phyloP scores from a whole-genome alignment of 2,888 invertebrate genomes.

The Eulithis prunata region DNA sequence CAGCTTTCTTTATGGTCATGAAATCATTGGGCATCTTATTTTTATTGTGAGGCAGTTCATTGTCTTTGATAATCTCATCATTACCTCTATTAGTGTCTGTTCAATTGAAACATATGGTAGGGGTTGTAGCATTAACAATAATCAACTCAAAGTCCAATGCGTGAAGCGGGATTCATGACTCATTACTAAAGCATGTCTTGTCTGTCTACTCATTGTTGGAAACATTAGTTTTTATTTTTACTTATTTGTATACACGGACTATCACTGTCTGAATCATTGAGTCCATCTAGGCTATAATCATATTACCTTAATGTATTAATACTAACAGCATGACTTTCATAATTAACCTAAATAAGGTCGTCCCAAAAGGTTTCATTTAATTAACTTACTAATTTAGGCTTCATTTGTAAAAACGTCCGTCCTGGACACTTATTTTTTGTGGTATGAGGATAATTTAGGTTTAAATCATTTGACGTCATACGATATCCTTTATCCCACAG shows the following conservation, averaged over 20 bases:
- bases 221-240: slow-evolving; percentile 30
- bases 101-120: slow-evolving; percentile 46
- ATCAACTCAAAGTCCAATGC: slow-evolving; percentile 39
- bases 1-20: slow-evolving; percentile 13
- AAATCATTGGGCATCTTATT: slow-evolving; percentile 24
- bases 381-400: slow-evolving; percentile 12
- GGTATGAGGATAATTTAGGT: neutral
- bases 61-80: slow-evolving; percentile 34
- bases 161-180: slow-evolving; percentile 45
- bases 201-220: slow-evolving; percentile 40
- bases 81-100: slow-evolving; percentile 36
- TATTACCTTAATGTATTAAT: neutral
- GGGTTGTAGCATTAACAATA: slow-evolving; percentile 36
- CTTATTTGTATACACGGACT: neutral
- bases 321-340: slow-evolving; percentile 10
- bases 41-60: slow-evolving; percentile 30
- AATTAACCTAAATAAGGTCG: slow-evolving; percentile 12
- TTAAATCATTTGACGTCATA: slow-evolving; percentile 17
- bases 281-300: slow-evolving; percentile 6
- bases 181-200: slow-evolving; percentile 44
- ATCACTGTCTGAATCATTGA: slow-evolving; percentile 9
- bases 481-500: slow-evolving; percentile 31
- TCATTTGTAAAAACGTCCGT: neutral
- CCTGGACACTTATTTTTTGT: neutral
- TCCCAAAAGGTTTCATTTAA: slow-evolving; percentile 16